Evolutionary conservation across 2,888 invertebrate genomes (phyloP).

Genomic region (Cheilosia impressa): DNA sequence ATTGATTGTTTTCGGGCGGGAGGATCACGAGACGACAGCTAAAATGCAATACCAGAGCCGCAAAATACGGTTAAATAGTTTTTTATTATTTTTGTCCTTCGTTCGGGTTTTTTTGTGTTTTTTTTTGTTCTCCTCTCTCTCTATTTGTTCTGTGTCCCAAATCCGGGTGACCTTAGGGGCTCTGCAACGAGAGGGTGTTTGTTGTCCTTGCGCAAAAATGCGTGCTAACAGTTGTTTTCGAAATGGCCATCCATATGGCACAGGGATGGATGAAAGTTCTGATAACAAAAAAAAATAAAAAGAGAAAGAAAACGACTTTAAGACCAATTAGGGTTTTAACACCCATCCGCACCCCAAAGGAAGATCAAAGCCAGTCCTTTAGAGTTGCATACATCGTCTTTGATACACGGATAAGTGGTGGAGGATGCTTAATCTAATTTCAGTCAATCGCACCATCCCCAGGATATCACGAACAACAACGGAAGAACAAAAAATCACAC

Average conservation of each 20-base stretch:
- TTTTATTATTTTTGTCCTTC: slow-evolving; percentile 61
- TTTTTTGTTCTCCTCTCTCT: not conserved
- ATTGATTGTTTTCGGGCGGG: slow-evolving; percentile 81
- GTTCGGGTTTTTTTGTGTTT: not conserved
- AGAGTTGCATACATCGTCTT: slow-evolving; percentile 2
- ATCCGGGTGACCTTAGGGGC: slow-evolving; percentile 55
- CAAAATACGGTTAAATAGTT: slow-evolving; percentile 75
- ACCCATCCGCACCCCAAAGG: slow-evolving; percentile 4
- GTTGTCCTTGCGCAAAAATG: slow-evolving; percentile 30
- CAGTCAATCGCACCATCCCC: slow-evolving; percentile 36
- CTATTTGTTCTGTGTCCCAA: slow-evolving; percentile 40
- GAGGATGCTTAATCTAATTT: slow-evolving; percentile 50
- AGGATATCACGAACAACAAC: slow-evolving; percentile 18
- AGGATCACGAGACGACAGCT: slow-evolving; percentile 67
- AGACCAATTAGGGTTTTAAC: slow-evolving; percentile 42
- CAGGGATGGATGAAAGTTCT: slow-evolving; percentile 1
- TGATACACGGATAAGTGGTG: not conserved
- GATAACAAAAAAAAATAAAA: not conserved
- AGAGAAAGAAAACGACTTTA: slow-evolving; percentile 39
- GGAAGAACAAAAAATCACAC: slow-evolving; percentile 26
- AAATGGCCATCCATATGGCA: slow-evolving; percentile 48
- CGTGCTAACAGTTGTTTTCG: slow-evolving; percentile 52
- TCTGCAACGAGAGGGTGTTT: slow-evolving; percentile 42
- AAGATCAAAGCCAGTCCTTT: slow-evolving; percentile 41
- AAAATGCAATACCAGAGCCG: slow-evolving; percentile 73